Evolutionary conservation across 2,888 invertebrate species (phyloP).

Genomic region (Teinopalpus imperialis): DNA sequence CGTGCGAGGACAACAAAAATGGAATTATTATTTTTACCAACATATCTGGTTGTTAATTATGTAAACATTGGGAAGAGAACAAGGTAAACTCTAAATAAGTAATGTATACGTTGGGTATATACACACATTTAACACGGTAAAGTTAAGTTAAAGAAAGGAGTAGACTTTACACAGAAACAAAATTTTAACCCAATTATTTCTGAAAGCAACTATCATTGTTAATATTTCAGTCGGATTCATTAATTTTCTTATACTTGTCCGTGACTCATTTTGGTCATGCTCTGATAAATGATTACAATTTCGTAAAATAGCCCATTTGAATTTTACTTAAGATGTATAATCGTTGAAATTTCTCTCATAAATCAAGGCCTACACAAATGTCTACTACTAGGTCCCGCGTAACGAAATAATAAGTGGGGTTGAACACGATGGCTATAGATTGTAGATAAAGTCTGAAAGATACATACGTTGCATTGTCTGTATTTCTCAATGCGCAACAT

Average conservation of each 20-base stretch:
- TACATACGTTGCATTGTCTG: constrained; percentile 51
- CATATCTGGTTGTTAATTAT: no score
- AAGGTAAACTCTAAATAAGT: no score
- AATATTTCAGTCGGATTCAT: constrained; percentile 14
- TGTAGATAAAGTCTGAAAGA: constrained; percentile 38
- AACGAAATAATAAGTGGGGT: constrained; percentile 21
- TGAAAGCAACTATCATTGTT: no score
- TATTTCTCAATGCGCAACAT: constrained; percentile 46
- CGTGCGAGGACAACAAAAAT: no score
- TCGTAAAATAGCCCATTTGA: constrained; percentile 9
- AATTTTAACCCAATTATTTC: no score
- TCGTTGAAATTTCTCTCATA: constrained; percentile 10
- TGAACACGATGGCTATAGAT: constrained; percentile 22
- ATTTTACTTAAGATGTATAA: constrained; percentile 1
- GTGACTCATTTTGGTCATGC: constrained; percentile 23
- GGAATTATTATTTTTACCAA: no score
- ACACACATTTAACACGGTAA: no score
- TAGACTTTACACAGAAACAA: no score
- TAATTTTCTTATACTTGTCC: constrained; percentile 18
- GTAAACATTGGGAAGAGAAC: no score
- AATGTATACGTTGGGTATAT: no score
- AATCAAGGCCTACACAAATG: constrained; percentile 15
- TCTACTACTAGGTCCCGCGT: constrained; percentile 3
- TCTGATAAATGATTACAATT: constrained; percentile 9
- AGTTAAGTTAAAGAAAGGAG: no score